Percentiles rank a stretch among this genome's conserved stretches.
phyloP scores from a whole-genome alignment of 1,140 invertebrate species.

The Saxidomus purpurata region DNA sequence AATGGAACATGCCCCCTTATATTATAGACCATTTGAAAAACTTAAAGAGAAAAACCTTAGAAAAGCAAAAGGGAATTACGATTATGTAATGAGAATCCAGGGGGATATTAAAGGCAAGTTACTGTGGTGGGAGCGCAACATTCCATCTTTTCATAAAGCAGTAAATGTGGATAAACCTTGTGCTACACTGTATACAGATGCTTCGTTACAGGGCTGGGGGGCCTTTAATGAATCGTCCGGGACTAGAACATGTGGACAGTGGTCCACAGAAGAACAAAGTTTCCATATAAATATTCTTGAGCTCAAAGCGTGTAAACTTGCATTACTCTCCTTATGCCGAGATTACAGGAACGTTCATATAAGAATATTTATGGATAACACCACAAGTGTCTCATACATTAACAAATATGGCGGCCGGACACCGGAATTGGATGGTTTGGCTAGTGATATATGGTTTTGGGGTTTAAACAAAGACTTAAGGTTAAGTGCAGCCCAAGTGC shows the following conservation, averaged over 20 bases:
- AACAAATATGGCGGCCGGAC: conserved; percentile 52
- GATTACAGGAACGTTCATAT: background rate
- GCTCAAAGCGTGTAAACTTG: background rate
- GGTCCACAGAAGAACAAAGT: conserved; percentile 14
- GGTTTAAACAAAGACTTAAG: conserved; percentile 24
- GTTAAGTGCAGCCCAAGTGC: conserved; percentile 53
- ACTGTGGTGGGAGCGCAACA: conserved; percentile 30
- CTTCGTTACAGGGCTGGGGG: conserved; percentile 42
- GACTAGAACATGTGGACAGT: conserved; percentile 22
- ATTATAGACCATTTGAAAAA: conserved; percentile 24
- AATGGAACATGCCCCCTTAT: conserved; percentile 39
- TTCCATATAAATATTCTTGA: conserved; percentile 38
- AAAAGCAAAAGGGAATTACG: conserved; percentile 46
- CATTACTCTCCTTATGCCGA: background rate
- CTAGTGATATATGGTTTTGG: conserved; percentile 46
- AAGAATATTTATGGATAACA: conserved; percentile 17
- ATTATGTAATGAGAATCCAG: background rate
- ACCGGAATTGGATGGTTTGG: background rate
- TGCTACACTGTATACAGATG: conserved; percentile 28
- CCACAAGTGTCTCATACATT: conserved; percentile 41
- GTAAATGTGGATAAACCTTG: background rate
- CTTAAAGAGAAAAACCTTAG: conserved; percentile 24
- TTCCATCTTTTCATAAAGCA: background rate
- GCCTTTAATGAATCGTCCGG: background rate
- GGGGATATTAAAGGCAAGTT: background rate